A percentile compares a stretch with the other conserved stretches of the same genome.
Conservation (phyloP, 2,888 invertebrate genomes). For the Corbicula japonica region DNA sequence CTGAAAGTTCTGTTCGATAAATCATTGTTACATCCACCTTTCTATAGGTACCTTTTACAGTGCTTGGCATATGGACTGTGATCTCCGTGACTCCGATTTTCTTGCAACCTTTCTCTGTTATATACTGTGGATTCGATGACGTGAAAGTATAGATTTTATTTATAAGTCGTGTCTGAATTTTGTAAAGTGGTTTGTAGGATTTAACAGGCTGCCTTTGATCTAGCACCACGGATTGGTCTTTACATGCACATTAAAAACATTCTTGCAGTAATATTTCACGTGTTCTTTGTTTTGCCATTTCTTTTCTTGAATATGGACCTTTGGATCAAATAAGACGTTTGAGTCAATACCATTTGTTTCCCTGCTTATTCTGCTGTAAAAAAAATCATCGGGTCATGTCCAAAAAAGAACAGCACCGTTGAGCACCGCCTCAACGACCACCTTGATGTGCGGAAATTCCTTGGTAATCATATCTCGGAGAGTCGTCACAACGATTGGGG, state of each 20-base stretch:
- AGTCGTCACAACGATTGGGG: slow-evolving; percentile 13
- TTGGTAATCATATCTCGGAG: not conserved
- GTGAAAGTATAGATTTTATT: slow-evolving; percentile 32
- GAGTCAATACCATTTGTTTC: slow-evolving; percentile 35
- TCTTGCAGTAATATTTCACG: slow-evolving; percentile 8
- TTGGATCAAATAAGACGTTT: not conserved
- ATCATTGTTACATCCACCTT: slow-evolving; percentile 53
- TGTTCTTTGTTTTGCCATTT: not conserved
- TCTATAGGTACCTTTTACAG: slow-evolving; percentile 39
- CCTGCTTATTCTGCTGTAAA: slow-evolving; percentile 23
- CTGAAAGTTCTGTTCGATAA: slow-evolving; percentile 65
- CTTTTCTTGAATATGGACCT: slow-evolving; percentile 7
- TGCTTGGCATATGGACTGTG: slow-evolving; percentile 57
- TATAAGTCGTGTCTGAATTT: slow-evolving; percentile 27
- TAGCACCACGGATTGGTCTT: slow-evolving; percentile 6
- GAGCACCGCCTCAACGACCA: slow-evolving; percentile 24
- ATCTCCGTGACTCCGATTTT: slow-evolving; percentile 64
- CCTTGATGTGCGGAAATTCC: slow-evolving; percentile 5
- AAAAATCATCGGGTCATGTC: slow-evolving; percentile 29
- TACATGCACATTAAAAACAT: slow-evolving; percentile 35
- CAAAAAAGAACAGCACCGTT: slow-evolving; percentile 25
- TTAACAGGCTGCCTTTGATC: not conserved
- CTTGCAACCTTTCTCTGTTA: slow-evolving; percentile 44
- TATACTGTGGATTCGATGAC: slow-evolving; percentile 44
- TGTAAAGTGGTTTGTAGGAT: slow-evolving; percentile 7